Evolutionary conservation across 2,888 invertebrate genomes (phyloP).

Genomic region (Trilocha varians): DNA sequence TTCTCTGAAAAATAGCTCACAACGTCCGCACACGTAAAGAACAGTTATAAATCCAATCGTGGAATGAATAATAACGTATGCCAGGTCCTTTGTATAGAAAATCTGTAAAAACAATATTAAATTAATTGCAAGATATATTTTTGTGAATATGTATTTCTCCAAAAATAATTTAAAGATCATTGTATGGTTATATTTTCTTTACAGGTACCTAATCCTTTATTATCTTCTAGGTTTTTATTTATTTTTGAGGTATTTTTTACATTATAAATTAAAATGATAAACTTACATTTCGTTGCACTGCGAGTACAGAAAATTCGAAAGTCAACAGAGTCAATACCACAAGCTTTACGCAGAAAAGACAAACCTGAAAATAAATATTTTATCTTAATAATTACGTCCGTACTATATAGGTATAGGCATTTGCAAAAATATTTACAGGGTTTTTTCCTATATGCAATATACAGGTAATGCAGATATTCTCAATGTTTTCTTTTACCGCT

Average conservation of each 20-base stretch:
- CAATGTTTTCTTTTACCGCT: no score
- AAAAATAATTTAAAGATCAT: no score
- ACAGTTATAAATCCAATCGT: constrained; percentile 21
- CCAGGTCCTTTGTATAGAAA: constrained; percentile 15
- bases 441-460: no score
- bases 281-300: constrained; percentile 1
- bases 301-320: neutral
- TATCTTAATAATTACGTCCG: no score
- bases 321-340: neutral
- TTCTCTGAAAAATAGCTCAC: constrained; percentile 33
- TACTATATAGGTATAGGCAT: no score
- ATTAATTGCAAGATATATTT: no score
- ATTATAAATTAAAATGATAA: constrained; percentile 2
- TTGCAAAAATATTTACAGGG: no score
- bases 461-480: no score
- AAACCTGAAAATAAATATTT: constrained; percentile 1
- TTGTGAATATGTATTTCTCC: no score
- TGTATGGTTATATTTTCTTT: no score
- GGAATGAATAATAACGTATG: constrained; percentile 17
- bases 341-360: neutral
- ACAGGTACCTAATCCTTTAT: no score
- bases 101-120: constrained; percentile 14
- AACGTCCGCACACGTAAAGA: constrained; percentile 27
- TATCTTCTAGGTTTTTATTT: constrained; percentile 4
- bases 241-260: neutral